Base-by-base conservation (phyloP, 2,797 vertebrate species). In the Diceros bicornis region DNA sequence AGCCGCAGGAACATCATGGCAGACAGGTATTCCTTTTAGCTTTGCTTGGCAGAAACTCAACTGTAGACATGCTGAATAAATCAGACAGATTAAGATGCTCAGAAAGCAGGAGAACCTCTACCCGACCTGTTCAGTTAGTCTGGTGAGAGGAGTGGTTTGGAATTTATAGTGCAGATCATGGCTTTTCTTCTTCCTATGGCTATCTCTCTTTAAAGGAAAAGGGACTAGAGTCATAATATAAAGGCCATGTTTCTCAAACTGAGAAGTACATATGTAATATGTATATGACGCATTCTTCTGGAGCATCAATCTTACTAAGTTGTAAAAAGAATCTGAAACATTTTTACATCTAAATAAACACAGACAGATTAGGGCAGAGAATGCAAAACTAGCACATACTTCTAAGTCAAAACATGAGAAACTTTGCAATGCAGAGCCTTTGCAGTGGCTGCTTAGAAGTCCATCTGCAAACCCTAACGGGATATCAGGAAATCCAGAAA, bases 401-500 rank as follows among this genome's bases (percentile, higher is more conserved):
- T 91, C 89, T 75, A 85, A 84, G 23, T 91, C 69, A 90, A 93
- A 91, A 96, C 27, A 52, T 52, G 71, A 94, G 21, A 92, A 66
- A 79, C 41, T 85, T 10, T 75, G 72, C 66, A 62, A 79, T n/a
- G 23, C 27, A 89, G 77, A 94, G 23, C 23, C 25, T 78, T 23
- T 68, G 57, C 29, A n/a, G 44, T 27, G 4, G 64, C 66, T 75
- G 16, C 84, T 66, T 81, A 7, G 44, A 69, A 25, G 34, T 89
- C 20, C 27, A n/a, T 11, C 69, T 88, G 75, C 18, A 84, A 88
- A 92, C 7, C 83, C 44, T 32, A 11, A 44, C 25, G 7, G 41
- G 57, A 25, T 32, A 13, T 79, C 66, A 83, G 44, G 50, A 88
- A 90, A 90, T 64, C 83, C 79, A 77, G 23, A 94, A 44, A 86